Percentiles rank a stretch among this genome's conserved stretches.
Conservation (phyloP, 2,113 vertebrate species). For the Microtus richardsoni region DNA sequence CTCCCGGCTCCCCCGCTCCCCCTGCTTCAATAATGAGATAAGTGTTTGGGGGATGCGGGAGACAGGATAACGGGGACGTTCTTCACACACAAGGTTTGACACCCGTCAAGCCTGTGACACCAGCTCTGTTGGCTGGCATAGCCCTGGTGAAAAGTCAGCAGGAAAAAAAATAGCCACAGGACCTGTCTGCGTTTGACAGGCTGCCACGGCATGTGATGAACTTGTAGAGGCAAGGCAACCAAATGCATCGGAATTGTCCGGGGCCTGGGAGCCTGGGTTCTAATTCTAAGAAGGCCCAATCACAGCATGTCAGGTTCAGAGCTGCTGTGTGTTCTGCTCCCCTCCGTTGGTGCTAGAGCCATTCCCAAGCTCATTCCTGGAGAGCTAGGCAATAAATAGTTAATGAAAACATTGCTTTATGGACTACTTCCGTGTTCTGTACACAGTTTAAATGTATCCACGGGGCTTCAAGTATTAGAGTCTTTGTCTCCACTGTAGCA, state of each 20-base stretch:
- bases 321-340: not conserved
- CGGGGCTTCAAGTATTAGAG: not conserved
- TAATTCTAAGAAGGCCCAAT: not conserved
- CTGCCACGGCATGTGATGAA: conserved; percentile 48
- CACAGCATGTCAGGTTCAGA: not conserved
- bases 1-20: not conserved
- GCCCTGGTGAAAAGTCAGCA: conserved; percentile 77
- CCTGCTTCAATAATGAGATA: conserved; percentile 71
- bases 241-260: not conserved
- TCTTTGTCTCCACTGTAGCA: not conserved
- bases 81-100: conserved; percentile 76
- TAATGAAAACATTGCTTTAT: not conserved
- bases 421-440: not conserved
- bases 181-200: conserved; percentile 75
- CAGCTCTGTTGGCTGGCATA: conserved; percentile 74
- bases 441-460: not conserved
- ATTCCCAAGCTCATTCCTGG: not conserved
- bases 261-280: conserved; percentile 1
- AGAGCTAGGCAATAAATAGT: not conserved
- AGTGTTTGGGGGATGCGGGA: conserved; percentile 71
- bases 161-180: conserved; percentile 78
- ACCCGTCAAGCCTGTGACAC: conserved; percentile 75
- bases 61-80: conserved; percentile 37
- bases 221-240: conserved; percentile 17
- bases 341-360: rapidly evolving